Evolutionary conservation across 2,113 vertebrate species (phyloP).

Genomic region (Astur gentilis): DNA sequence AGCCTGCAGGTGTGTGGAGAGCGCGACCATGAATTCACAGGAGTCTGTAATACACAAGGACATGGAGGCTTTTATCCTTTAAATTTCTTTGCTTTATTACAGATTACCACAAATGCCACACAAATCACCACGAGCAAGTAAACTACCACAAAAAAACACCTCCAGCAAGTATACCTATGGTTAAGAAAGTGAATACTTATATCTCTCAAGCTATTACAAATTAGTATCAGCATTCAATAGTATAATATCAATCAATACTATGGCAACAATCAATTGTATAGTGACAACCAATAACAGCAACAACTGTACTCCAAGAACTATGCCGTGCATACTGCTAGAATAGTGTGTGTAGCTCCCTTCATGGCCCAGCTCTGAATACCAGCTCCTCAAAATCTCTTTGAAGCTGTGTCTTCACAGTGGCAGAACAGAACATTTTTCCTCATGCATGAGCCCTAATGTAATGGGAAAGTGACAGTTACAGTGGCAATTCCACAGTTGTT

Average conservation of each 20-base stretch:
- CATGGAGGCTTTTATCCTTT: not conserved
- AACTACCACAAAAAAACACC: not conserved
- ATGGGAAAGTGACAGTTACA: not conserved
- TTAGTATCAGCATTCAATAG: not conserved
- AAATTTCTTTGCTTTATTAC: not conserved
- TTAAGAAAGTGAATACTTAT: not conserved
- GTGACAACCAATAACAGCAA: not conserved
- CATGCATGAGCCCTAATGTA: not conserved
- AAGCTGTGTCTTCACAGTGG: not conserved
- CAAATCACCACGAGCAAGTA: not conserved
- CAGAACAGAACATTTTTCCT: not conserved
- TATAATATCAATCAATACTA: not conserved
- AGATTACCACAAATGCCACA: not conserved
- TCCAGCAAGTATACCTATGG: too few relatives aligned
- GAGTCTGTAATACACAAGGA: not conserved
- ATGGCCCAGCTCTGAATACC: not conserved
- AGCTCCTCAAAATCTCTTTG: not conserved
- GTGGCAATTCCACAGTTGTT: not conserved
- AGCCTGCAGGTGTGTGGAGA: not conserved
- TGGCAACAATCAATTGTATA: not conserved
- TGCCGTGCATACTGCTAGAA: not conserved
- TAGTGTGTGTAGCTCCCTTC: not conserved
- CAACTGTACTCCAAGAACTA: not conserved
- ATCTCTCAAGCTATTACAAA: not conserved
- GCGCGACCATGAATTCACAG: fast-evolving